These are phyloP conservation scores for Microcebus ravelobensis DNA, from an alignment of 2,113 vertebrate species.

Conservation along the genomic window DNA sequence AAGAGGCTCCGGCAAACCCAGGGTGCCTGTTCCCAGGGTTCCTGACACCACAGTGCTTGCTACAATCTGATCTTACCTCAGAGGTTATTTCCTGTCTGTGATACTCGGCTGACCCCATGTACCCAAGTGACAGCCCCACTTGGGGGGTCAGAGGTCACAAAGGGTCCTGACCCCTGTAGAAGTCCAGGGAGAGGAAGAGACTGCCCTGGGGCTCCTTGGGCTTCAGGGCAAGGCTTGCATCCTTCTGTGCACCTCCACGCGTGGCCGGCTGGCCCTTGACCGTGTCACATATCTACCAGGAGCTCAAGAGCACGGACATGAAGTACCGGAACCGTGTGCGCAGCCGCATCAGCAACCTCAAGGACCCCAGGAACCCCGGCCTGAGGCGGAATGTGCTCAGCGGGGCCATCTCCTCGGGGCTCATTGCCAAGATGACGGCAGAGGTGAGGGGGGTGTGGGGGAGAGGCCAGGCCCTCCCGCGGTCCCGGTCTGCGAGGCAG, in stretches of 20 bases:
- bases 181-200: background rate
- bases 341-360: constrained; percentile 98
- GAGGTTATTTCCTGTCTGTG: background rate
- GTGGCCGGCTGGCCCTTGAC: constrained; percentile 80
- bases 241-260: background rate
- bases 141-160: background rate
- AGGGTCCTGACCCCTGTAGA: background rate
- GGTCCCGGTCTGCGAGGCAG: background rate
- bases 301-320: constrained; percentile 95
- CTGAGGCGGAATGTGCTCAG: constrained; percentile 93
- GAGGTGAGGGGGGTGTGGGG: constrained; percentile 86
- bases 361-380: constrained; percentile 96
- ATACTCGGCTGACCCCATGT: background rate
- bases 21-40: background rate
- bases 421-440: constrained; percentile 95
- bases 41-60: background rate
- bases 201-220: background rate
- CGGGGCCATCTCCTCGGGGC: constrained; percentile 88
- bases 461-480: background rate
- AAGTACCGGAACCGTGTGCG: constrained; percentile 98
- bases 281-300: constrained; percentile 94
- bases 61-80: background rate
- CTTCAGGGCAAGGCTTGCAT: background rate
- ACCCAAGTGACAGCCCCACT: background rate
- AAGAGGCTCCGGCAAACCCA: background rate